Conservation (phyloP, 2,888 invertebrate species). For the Ethmia dodecea region DNA sequence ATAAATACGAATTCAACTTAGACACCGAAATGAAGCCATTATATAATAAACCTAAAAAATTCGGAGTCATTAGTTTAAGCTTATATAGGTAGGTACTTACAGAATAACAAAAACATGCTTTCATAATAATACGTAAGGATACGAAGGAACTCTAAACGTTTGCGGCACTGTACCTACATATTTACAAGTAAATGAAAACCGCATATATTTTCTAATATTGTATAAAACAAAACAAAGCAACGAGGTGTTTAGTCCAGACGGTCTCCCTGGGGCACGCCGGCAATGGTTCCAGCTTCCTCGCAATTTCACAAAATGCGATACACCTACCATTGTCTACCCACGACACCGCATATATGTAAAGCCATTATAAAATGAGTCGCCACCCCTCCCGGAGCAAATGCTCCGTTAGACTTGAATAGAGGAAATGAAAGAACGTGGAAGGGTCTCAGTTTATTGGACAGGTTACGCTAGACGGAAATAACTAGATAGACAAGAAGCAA, state of each 20-base stretch:
- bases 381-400: constrained; percentile 22
- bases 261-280: constrained; percentile 56
- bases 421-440: constrained; percentile 24
- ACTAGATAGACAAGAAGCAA: constrained; percentile 60
- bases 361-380: constrained; percentile 42
- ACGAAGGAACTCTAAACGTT: too few species aligned
- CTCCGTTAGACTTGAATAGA: constrained; percentile 22
- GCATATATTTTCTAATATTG: too few species aligned
- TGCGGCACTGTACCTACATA: too few species aligned
- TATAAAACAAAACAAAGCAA: constrained; percentile 28
- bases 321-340: constrained; percentile 43
- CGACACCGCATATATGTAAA: constrained; percentile 27
- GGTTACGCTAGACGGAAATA: constrained; percentile 56
- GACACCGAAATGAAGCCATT: too few species aligned
- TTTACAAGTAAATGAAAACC: too few species aligned
- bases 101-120: too few species aligned
- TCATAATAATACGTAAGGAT: too few species aligned
- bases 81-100: too few species aligned
- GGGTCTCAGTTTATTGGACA: constrained; percentile 43
- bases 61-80: too few species aligned
- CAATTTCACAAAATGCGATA: constrained; percentile 67
- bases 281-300: constrained; percentile 49
- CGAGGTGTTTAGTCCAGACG: constrained; percentile 67
- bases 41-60: too few species aligned
- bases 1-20: too few species aligned